Base-by-base conservation (phyloP, 2,797 vertebrate genomes). In the Argentina silus region DNA sequence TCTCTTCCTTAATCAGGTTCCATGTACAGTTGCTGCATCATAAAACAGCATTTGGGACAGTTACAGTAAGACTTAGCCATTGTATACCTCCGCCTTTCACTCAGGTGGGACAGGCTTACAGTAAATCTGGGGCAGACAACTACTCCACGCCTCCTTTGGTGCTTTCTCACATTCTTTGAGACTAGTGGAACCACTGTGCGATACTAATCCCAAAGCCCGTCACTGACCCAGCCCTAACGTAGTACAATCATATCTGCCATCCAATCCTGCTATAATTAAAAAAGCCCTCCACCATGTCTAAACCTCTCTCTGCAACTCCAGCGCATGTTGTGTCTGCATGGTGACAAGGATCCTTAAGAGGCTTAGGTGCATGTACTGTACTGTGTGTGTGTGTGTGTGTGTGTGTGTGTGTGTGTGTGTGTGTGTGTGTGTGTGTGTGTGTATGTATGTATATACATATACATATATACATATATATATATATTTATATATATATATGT, bases 231-330 rank as follows among this genome's bases (percentile, higher is more conserved):
- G 88, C 83, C 80, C 79, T n/a, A 72, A 74, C 83, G 86, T 72
- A 84, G 85, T 79, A 81, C 76, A 84, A 89, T 89, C 77, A 69
- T 91, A 94, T 92, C 92, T 90, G 80, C 82, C 88, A 78, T 82
- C 78, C 86, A 86, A 90, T 91, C 88, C 83, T 73, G 53, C 73
- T 85, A 83, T 93, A 91, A 94, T 93, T 95, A 93, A 93, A 82
- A 85, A 90, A 91, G 90, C 88, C 88, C 89, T 81, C 66, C 86
- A 92, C 86, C 92, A 88, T 93, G 91, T 80, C 93, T 92, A 93
- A 94, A 93, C 89, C 90, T 87, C 84, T 91, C 75, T 80, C 69
- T 72, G 78, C 66, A 78, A 82, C 88, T 85, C 81, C 86, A 88
- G 86, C 83, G 80, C 82, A 75, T 90, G 88, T 92, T 89, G 7